Evolutionary conservation across 2,888 invertebrate species (phyloP).

Genomic region (Cheilosia vernalis): DNA sequence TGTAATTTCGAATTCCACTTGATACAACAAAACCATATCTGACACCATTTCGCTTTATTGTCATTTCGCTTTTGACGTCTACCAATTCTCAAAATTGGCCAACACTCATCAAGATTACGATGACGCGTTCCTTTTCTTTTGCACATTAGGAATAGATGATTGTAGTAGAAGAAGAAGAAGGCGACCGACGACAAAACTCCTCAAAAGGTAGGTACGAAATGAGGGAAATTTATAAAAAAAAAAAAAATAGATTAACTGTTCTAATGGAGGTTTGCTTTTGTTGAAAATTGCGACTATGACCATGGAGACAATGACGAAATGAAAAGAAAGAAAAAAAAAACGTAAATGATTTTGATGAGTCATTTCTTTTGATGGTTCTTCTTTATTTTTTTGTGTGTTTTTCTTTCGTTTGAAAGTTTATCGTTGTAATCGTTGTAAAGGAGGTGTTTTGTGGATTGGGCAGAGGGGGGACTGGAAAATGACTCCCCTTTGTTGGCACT

Average conservation of each 20-base stretch:
- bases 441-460: not conserved
- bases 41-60: not conserved
- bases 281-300: slow-evolving; percentile 35
- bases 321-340: slow-evolving; percentile 6
- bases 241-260: slow-evolving; percentile 37
- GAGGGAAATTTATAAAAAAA: not conserved
- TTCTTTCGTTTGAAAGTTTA: slow-evolving; percentile 33
- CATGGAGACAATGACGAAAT: slow-evolving; percentile 38
- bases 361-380: slow-evolving; percentile 47
- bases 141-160: slow-evolving; percentile 1
- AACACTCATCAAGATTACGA: slow-evolving; percentile 26
- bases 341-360: slow-evolving; percentile 52
- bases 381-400: not conserved
- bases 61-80: not conserved
- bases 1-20: not conserved
- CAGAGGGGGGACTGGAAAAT: not conserved
- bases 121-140: slow-evolving; percentile 5
- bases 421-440: slow-evolving; percentile 18
- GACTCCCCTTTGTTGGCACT: slow-evolving; percentile 15
- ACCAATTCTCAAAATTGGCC: slow-evolving; percentile 12
- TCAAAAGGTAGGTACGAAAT: slow-evolving; percentile 16
- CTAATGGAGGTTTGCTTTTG: slow-evolving; percentile 42
- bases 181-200: not conserved
- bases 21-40: not conserved
- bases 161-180: slow-evolving; percentile 1